Conservation (phyloP, 1,140 invertebrate genomes). For the Drosophila nebulosa region DNA sequence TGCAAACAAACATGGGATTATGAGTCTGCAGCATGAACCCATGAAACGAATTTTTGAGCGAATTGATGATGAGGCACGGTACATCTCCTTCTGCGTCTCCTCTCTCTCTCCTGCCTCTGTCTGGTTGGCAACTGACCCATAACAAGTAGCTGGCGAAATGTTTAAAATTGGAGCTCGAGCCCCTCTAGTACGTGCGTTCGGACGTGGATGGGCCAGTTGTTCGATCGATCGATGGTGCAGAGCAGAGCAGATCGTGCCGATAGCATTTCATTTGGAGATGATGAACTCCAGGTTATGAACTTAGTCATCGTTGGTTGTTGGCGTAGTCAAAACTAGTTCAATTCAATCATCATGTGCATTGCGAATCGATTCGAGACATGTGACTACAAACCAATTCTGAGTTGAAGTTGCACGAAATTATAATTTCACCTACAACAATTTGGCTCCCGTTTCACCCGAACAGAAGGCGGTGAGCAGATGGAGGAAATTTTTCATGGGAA, state of each 20-base stretch:
- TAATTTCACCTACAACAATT: constrained; percentile 77
- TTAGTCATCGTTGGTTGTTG: background rate
- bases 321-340: constrained; percentile 56
- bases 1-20: constrained; percentile 79
- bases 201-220: background rate
- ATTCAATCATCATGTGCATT: constrained; percentile 67
- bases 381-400: constrained; percentile 38
- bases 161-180: constrained; percentile 68
- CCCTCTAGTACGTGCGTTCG: constrained; percentile 38
- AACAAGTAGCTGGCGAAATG: constrained; percentile 76
- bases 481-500: constrained; percentile 74
- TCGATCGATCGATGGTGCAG: constrained; percentile 21
- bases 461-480: constrained; percentile 2
- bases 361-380: constrained; percentile 69
- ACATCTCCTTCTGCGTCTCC: background rate
- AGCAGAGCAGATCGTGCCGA: constrained; percentile 65
- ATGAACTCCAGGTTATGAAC: constrained; percentile 54
- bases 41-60: constrained; percentile 6
- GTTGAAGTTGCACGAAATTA: constrained; percentile 57
- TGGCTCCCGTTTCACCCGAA: constrained; percentile 54
- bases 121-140: constrained; percentile 40
- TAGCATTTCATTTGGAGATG: constrained; percentile 64
- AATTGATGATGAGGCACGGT: constrained; percentile 47
- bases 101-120: background rate
- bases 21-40: constrained; percentile 29